phyloP scores from a whole-genome alignment of 92 coral and sea anemone genomes.

The Isaurus tuberculatus region DNA sequence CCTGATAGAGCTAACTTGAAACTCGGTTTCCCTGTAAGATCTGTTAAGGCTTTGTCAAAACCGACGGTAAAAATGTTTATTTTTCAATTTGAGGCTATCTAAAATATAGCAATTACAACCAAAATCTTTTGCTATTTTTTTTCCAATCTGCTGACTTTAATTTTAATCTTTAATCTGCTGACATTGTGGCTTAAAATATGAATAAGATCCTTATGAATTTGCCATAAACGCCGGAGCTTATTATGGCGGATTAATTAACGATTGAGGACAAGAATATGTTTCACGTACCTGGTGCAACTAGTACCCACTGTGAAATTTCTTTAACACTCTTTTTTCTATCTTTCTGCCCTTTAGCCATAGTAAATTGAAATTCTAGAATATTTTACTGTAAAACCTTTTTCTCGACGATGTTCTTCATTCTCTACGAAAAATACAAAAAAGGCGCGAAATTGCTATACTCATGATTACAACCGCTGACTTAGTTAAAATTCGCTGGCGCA shows the following conservation, averaged over 20 bases:
- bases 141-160: too few species aligned
- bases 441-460: constrained; percentile 13
- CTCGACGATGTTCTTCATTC: background rate
- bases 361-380: background rate
- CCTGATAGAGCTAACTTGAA: too few species aligned
- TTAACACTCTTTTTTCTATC: constrained; percentile 28
- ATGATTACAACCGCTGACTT: background rate
- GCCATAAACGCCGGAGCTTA: background rate
- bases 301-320: constrained; percentile 73
- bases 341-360: constrained; percentile 24
- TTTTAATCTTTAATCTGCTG: too few species aligned
- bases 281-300: constrained; percentile 76
- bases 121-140: too few species aligned
- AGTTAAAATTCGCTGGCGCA: background rate
- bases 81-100: too few species aligned
- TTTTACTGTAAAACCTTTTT: background rate
- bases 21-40: too few species aligned
- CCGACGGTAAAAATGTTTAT: too few species aligned
- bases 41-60: too few species aligned
- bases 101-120: too few species aligned
- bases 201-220: background rate
- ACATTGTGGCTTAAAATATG: too few species aligned
- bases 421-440: background rate
- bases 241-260: background rate
- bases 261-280: background rate